Base-by-base conservation (phyloP, 2,113 vertebrate species). In the Lophotis ruficrista region DNA sequence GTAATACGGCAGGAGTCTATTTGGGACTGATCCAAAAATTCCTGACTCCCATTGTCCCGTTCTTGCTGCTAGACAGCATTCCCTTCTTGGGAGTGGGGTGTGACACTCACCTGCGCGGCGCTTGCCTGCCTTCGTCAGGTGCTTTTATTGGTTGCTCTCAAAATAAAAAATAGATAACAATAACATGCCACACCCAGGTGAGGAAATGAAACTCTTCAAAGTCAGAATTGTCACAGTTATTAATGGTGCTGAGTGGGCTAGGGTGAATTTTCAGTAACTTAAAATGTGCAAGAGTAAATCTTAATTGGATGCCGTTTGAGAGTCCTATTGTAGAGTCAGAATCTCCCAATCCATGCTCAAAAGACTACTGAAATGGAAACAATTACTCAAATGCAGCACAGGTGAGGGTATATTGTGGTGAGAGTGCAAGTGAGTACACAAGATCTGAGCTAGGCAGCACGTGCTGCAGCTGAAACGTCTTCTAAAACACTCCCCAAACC, bases 31-130 rank as follows among this genome's bases (percentile, higher is more conserved):
- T 27, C 73, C 77, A 87, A 25, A 31, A 80, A 83, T 76, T 94
- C 96, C 75, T 9, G 76, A 31, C 35, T 76, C 54, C 75, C 45
- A 2, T 70, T 47, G 61, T 75, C 12, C 72, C 3, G 2, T 28
- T 57, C 37, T 62, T 70, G 79, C 57, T 93, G 80, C 83, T 56
- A 10, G 65, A 77, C 87, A 66, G 15, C 93, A 96, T 96, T 96
- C 91, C 93, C 96, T 48, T 62, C 37, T 41, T 37, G 90, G 94
- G 94, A 95, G 93, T 65, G 90, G 83, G 88, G 30, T 8, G 80
- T 65, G 88, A 65, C 73, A 56, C 82, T 81, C 53, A 16, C 53
- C 68, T 6, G 56, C 1, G 0, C 1, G 9, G 69, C 4, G 9
- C n/a, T 88, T 4, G 65, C 66, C 47, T 50, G 48, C 48, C 7